phyloP scores from a whole-genome alignment of 2,888 invertebrate species.

The Dicycla oo region DNA sequence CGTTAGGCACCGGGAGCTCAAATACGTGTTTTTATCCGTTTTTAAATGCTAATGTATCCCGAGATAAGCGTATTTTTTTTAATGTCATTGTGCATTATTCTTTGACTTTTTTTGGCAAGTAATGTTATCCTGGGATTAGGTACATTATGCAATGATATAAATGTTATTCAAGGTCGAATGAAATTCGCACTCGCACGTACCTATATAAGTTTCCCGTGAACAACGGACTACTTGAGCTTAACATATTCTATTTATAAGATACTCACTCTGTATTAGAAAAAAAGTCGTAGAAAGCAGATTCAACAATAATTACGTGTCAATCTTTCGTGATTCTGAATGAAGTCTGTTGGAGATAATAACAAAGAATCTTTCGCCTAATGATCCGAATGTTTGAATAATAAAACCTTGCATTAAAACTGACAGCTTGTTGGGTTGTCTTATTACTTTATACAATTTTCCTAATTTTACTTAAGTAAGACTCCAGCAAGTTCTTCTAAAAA shows the following conservation, averaged over 20 bases:
- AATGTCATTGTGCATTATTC: neutral
- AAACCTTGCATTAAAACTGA: constrained; percentile 16
- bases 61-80: constrained; percentile 13
- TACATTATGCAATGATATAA: neutral
- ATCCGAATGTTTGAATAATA: constrained; percentile 32
- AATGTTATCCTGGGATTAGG: neutral
- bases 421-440: neutral
- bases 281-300: neutral
- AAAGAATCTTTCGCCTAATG: neutral
- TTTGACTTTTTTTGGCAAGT: neutral
- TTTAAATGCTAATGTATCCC: constrained; percentile 25
- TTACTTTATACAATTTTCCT: neutral
- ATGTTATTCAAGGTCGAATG: neutral
- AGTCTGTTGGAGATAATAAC: constrained; percentile 18
- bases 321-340: constrained; percentile 8
- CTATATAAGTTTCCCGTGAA: neutral
- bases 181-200: neutral
- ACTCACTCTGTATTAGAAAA: neutral
- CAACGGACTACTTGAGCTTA: neutral
- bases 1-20: constrained; percentile 28
- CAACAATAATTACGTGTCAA: constrained; percentile 8
- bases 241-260: neutral
- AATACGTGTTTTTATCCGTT: constrained; percentile 27
- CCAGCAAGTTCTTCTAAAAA: constrained; percentile 12
- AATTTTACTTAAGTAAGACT: constrained; percentile 24